These are phyloP conservation scores for Drosophila leontia DNA, from an alignment of 1,140 invertebrate genomes.

Conservation along the genomic window DNA sequence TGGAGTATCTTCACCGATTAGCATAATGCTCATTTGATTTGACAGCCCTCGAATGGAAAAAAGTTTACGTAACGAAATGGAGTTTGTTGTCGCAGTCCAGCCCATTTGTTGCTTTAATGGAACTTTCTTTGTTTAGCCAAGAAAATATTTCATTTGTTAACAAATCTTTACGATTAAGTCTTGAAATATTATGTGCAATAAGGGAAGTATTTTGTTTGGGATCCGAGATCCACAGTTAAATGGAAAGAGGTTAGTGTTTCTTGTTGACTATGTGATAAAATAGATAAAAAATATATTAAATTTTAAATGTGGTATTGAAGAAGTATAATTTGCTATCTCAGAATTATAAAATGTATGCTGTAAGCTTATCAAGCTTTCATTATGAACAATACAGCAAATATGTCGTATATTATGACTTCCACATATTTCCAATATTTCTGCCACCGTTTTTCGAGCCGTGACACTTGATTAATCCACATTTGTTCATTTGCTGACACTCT, in stretches of 20 bases:
- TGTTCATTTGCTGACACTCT: conserved; percentile 57
- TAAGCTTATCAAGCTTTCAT: background rate
- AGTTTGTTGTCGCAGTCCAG: conserved; percentile 34
- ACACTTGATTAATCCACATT: conserved; percentile 30
- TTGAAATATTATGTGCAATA: background rate
- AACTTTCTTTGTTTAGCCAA: conserved; percentile 62
- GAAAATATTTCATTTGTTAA: conserved; percentile 18
- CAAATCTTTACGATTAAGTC: conserved; percentile 2
- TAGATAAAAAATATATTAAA: background rate
- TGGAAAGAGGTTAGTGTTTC: background rate
- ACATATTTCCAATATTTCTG: conserved; percentile 13
- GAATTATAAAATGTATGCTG: background rate
- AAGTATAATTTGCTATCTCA: background rate
- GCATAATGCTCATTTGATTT: conserved; percentile 75
- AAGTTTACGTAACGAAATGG: conserved; percentile 59
- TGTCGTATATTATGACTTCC: conserved; percentile 38
- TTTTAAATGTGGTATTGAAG: background rate
- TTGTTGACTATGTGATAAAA: background rate
- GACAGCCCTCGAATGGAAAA: conserved; percentile 60
- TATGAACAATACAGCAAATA: background rate
- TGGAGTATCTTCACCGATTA: conserved; percentile 65
- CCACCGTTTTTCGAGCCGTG: conserved; percentile 10
- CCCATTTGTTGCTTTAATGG: conserved; percentile 23
- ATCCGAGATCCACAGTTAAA: too few relatives aligned
- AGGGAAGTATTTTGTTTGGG: background rate